Percentiles rank a stretch among this genome's conserved stretches.
Conservation (phyloP, 1,140 invertebrate species). For the Scaptomyza pallida region DNA sequence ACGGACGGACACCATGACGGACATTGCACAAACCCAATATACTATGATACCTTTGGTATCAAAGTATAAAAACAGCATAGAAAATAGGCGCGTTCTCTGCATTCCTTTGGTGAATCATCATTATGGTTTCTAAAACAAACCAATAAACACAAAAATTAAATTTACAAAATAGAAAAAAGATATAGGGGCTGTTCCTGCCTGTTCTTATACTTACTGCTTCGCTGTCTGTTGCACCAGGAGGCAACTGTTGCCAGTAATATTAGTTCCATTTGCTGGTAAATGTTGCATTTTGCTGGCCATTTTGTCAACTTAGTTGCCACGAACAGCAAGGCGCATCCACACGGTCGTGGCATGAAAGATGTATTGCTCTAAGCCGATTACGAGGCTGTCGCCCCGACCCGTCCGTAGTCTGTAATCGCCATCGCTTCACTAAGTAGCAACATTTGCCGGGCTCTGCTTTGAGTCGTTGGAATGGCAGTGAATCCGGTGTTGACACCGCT, state of each 20-base stretch:
- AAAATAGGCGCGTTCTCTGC: constrained; percentile 38
- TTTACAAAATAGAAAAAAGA: constrained; percentile 27
- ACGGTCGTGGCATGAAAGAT: constrained; percentile 66
- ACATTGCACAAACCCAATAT: too few species aligned
- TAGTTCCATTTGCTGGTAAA: constrained; percentile 36
- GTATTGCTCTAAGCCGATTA: constrained; percentile 82
- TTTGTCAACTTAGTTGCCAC: constrained; percentile 61
- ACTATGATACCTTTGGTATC: too few species aligned
- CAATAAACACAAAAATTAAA: constrained; percentile 28
- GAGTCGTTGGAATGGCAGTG: constrained; percentile 3
- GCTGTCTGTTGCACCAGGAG: neutral
- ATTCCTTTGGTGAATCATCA: constrained; percentile 73
- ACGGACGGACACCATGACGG: too few species aligned
- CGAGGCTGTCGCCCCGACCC: constrained; percentile 23
- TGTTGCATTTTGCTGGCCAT: constrained; percentile 78
- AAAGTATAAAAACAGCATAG: constrained; percentile 11
- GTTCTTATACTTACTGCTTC: neutral
- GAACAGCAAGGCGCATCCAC: constrained; percentile 18
- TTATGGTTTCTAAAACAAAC: constrained; percentile 56
- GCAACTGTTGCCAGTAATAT: constrained; percentile 23
- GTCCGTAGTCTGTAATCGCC: constrained; percentile 3
- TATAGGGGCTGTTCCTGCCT: constrained; percentile 37
- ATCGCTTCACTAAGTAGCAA: constrained; percentile 50
- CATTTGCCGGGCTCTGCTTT: constrained; percentile 35
- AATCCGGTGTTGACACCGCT: constrained; percentile 62